Evolutionary conservation across 35 echinoderm and acorn worm genomes (phyloP).

Genomic region (Lytechinus pictus): DNA sequence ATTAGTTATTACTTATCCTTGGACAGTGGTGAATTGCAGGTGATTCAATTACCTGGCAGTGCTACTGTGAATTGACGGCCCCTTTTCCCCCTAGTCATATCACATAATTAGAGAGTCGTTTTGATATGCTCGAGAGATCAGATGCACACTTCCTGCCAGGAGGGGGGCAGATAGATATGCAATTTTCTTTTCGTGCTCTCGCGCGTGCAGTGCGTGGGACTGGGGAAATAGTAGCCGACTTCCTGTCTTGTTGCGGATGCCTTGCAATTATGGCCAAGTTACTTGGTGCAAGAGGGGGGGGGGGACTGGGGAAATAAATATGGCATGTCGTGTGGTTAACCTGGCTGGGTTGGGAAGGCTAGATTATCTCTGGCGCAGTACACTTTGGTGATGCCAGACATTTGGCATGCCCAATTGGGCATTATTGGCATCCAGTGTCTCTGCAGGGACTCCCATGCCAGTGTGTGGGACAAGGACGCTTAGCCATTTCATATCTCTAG

Average conservation of each 20-base stretch:
- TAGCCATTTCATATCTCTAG: neutral
- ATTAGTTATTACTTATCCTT: neutral
- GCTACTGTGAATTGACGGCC: neutral
- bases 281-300: neutral
- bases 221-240: conserved; percentile 33
- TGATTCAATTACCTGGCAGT: neutral
- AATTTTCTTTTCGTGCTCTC: conserved; percentile 28
- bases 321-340: conserved; percentile 30
- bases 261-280: conserved; percentile 2
- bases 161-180: neutral
- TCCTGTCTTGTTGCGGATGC: conserved; percentile 52
- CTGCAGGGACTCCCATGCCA: conserved; percentile 34
- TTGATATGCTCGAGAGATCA: conserved; percentile 41
- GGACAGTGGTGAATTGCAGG: neutral
- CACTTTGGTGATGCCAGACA: conserved; percentile 24
- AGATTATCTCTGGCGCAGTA: conserved; percentile 22
- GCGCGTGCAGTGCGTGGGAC: conserved; percentile 14
- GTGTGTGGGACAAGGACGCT: conserved; percentile 28
- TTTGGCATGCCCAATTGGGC: conserved; percentile 54
- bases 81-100: neutral
- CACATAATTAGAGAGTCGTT: neutral
- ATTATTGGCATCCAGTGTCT: conserved; percentile 40
- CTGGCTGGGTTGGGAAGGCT: conserved; percentile 5
- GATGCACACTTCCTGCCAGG: conserved; percentile 35
- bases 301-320: neutral